A percentile compares a stretch with the other conserved stretches of the same genome.
phyloP scores from a whole-genome alignment of 1,140 invertebrate species.

The Drosophila obscura region DNA sequence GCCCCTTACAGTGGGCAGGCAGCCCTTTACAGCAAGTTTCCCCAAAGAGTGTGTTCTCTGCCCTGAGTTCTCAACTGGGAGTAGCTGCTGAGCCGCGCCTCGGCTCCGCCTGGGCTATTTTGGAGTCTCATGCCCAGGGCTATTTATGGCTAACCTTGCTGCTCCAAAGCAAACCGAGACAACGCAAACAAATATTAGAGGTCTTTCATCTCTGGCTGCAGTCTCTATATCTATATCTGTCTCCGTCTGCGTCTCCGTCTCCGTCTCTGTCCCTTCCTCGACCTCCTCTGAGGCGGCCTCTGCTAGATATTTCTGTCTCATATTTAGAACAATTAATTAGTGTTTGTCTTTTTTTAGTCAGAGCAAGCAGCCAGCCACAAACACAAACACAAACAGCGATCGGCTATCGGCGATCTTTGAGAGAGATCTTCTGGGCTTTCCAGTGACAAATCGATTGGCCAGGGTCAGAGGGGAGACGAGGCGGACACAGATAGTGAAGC shows the following conservation, averaged over 20 bases:
- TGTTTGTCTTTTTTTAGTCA: conserved; percentile 37
- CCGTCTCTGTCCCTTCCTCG: too few species aligned
- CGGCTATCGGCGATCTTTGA: conserved; percentile 3
- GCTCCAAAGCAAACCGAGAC: conserved; percentile 24
- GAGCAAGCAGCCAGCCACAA: conserved; percentile 4
- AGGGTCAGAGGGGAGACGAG: conserved; percentile 10
- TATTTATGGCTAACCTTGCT: conserved; percentile 59
- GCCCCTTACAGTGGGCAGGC: too few species aligned
- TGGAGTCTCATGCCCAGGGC: conserved; percentile 48
- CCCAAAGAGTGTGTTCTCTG: background rate
- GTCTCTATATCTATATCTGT: background rate
- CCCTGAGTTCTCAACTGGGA: conserved; percentile 9
- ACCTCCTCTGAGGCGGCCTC: too few species aligned
- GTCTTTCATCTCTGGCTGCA: conserved; percentile 45
- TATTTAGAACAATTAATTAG: conserved; percentile 74
- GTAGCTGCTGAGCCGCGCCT: conserved; percentile 1
- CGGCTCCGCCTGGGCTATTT: conserved; percentile 12
- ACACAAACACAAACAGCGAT: conserved; percentile 9
- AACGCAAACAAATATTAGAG: conserved; percentile 32
- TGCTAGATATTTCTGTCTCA: conserved; percentile 38
- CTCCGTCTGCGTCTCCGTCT: background rate
- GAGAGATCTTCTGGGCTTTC: background rate
- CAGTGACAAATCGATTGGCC: conserved; percentile 16
- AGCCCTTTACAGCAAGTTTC: conserved; percentile 7
- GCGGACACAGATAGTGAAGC: conserved; percentile 8